A percentile compares a stretch with the other conserved stretches of the same genome.
Conservation (phyloP, 2,113 vertebrate species). For the Prochilodus magdalenae region DNA sequence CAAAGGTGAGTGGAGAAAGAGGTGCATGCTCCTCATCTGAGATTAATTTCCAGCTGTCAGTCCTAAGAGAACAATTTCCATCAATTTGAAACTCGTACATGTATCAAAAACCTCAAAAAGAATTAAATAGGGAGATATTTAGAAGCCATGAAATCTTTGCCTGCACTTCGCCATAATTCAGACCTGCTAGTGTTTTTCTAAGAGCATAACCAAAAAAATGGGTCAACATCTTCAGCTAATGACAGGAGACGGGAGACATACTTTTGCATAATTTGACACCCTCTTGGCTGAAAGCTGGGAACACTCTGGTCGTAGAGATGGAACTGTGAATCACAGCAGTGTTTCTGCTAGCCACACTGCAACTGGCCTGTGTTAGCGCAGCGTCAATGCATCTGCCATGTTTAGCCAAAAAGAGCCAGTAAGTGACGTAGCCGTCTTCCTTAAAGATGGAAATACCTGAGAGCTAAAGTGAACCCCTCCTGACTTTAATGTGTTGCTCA, state of each 20-base stretch:
- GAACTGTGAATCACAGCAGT: slow-evolving; percentile 61
- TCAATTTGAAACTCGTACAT: slow-evolving; percentile 66
- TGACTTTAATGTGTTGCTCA: slow-evolving; percentile 58
- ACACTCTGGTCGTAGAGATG: slow-evolving; percentile 69
- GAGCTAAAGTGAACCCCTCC: slow-evolving; percentile 47
- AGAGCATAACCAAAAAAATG: slow-evolving; percentile 54
- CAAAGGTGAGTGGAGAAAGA: slow-evolving; percentile 65
- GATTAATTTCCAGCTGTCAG: slow-evolving; percentile 67
- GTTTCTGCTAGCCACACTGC: slow-evolving; percentile 59
- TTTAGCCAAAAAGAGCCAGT: slow-evolving; percentile 29
- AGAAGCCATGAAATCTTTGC: slow-evolving; percentile 56
- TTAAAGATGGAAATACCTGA: slow-evolving; percentile 58
- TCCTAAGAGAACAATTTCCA: slow-evolving; percentile 70
- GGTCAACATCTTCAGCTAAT: slow-evolving; percentile 62
- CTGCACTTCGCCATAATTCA: slow-evolving; percentile 55
- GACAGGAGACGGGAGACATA: slow-evolving; percentile 66
- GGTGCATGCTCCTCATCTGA: slow-evolving; percentile 67
- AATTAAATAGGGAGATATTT: neutral
- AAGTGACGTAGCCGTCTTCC: slow-evolving; percentile 34
- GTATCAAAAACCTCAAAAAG: slow-evolving; percentile 37
- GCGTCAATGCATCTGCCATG: slow-evolving; percentile 54
- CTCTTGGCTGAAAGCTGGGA: slow-evolving; percentile 65
- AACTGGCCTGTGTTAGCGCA: slow-evolving; percentile 64
- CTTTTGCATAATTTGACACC: slow-evolving; percentile 79
- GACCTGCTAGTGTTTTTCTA: slow-evolving; percentile 47